phyloP scores from a whole-genome alignment of 2,888 invertebrate genomes.

The Cantharis lateralis region DNA sequence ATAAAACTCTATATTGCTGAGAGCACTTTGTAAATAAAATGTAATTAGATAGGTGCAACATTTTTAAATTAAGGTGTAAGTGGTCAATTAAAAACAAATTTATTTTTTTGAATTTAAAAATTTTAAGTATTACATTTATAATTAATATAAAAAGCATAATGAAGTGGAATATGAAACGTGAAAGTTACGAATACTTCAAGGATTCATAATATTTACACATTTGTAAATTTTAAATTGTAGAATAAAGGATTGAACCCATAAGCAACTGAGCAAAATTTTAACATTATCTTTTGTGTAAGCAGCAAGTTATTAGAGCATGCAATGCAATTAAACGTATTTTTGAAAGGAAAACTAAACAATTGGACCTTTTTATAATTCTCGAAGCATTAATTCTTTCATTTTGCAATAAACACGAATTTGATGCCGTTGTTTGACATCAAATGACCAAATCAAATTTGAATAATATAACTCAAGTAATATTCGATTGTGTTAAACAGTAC shows the following conservation, averaged over 20 bases:
- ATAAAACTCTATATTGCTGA: background rate
- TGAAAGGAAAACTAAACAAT: background rate
- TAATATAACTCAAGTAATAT: background rate
- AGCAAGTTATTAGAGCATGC: background rate
- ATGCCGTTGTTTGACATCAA: background rate
- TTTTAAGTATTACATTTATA: background rate
- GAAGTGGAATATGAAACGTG: background rate
- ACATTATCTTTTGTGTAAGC: background rate
- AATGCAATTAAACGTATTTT: background rate
- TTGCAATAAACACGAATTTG: background rate
- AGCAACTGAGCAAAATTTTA: background rate
- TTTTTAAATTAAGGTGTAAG: background rate
- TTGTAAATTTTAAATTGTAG: background rate
- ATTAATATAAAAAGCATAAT: background rate
- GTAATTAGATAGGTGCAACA: background rate
- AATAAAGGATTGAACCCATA: background rate
- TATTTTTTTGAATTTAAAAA: background rate
- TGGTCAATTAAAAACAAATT: background rate
- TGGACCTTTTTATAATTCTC: background rate
- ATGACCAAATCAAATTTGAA: background rate
- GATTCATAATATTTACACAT: background rate
- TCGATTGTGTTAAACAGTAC: background rate
- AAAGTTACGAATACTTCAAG: background rate
- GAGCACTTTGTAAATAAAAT: background rate
- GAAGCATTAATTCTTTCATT: background rate